Percentiles rank a stretch among this genome's conserved stretches.
phyloP scores from a whole-genome alignment of 2,888 invertebrate genomes.

The Apamea sordens region DNA sequence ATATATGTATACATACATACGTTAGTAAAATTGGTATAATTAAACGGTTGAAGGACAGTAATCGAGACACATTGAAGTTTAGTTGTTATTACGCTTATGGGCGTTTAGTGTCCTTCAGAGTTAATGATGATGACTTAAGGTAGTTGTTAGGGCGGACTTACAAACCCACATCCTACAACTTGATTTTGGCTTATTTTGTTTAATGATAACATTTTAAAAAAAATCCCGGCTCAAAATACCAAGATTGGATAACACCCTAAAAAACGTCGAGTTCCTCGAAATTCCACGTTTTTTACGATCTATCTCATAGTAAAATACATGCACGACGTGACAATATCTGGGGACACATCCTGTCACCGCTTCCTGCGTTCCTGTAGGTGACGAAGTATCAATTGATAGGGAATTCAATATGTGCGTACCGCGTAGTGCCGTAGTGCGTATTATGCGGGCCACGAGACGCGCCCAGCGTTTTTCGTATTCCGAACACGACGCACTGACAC shows the following conservation, averaged over 20 bases:
- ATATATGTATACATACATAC: no score
- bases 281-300: constrained; percentile 16
- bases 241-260: not conserved
- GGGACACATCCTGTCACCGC: constrained; percentile 77
- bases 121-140: not conserved
- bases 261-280: not conserved
- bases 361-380: constrained; percentile 83
- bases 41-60: not conserved
- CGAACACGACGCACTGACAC: constrained; percentile 71
- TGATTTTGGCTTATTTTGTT: not conserved
- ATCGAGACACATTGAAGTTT: not conserved
- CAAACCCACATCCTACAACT: not conserved
- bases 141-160: not conserved
- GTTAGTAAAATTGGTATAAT: not conserved
- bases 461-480: constrained; percentile 80
- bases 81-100: not conserved
- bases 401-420: constrained; percentile 84
- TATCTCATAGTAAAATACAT: constrained; percentile 59
- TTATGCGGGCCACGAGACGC: constrained; percentile 77
- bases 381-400: constrained; percentile 84
- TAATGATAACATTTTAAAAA: not conserved
- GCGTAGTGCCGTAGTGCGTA: constrained; percentile 55
- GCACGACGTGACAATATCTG: constrained; percentile 71
- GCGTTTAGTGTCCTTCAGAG: not conserved
- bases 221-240: not conserved